These are phyloP conservation scores for Poeciliopsis turrubarensis DNA, from an alignment of 2,113 vertebrate genomes.

Conservation along the genomic window DNA sequence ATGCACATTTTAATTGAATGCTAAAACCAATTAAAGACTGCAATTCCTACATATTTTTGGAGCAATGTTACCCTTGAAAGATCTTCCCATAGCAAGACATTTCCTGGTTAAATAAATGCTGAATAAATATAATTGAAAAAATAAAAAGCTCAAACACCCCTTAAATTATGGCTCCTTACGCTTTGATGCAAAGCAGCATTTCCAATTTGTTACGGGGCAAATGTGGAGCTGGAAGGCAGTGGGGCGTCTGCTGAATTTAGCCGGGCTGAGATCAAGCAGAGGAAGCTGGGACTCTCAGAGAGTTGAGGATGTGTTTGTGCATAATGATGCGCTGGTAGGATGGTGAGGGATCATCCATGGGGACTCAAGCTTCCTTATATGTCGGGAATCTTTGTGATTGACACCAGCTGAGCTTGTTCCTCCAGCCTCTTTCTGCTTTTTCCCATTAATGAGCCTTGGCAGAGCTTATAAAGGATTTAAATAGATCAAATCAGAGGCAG, in stretches of 20 bases:
- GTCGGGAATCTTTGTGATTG: slow-evolving; percentile 61
- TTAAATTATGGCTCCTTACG: slow-evolving; percentile 18
- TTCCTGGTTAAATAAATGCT: neutral
- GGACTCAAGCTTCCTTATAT: slow-evolving; percentile 33
- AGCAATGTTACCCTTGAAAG: neutral
- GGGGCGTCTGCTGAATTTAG: slow-evolving; percentile 42
- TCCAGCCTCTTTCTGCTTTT: slow-evolving; percentile 24
- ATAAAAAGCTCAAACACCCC: neutral
- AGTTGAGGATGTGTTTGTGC: slow-evolving; percentile 42
- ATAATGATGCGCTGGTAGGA: slow-evolving; percentile 39
- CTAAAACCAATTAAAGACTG: neutral
- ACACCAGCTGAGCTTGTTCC: slow-evolving; percentile 51
- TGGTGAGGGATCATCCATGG: slow-evolving; percentile 29
- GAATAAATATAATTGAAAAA: neutral
- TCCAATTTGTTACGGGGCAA: slow-evolving; percentile 20
- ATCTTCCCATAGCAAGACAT: neutral
- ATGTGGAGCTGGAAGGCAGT: slow-evolving; percentile 18
- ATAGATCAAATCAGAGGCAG: slow-evolving; percentile 53
- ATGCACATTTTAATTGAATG: neutral
- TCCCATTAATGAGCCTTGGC: slow-evolving; percentile 60
- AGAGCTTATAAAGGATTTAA: slow-evolving; percentile 47
- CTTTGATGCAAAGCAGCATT: slow-evolving; percentile 37
- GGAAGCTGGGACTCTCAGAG: slow-evolving; percentile 40
- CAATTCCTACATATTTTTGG: neutral
- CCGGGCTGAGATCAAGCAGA: slow-evolving; percentile 32